Evolutionary conservation across 1,140 invertebrate species (phyloP).

Genomic region (Laodelphax striatellus): DNA sequence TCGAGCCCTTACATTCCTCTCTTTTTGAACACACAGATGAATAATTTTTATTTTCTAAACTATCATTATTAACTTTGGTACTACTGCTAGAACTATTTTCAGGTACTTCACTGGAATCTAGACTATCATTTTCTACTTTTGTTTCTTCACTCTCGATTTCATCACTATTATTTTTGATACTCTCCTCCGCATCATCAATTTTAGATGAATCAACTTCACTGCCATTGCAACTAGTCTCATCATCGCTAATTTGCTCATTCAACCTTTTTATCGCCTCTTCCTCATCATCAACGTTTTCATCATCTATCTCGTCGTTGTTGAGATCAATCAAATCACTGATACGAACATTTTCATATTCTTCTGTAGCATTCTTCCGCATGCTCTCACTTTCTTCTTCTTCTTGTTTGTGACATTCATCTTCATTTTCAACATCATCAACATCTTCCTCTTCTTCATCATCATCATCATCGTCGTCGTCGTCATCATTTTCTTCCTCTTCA

Average conservation of each 20-base stretch:
- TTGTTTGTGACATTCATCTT: not conserved
- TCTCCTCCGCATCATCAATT: not conserved
- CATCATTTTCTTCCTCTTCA: conserved; percentile 1
- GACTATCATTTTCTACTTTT: not conserved
- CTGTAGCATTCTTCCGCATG: too few species aligned
- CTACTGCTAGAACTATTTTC: too few species aligned
- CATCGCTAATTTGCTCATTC: too few species aligned
- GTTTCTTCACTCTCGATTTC: not conserved
- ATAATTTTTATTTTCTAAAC: too few species aligned
- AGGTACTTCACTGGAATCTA: not conserved
- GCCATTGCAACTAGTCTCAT: not conserved
- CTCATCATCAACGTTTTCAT: not conserved
- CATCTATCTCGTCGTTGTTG: not conserved
- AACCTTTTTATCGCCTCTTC: too few species aligned
- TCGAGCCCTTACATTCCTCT: too few species aligned
- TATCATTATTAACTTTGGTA: too few species aligned
- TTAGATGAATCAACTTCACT: not conserved
- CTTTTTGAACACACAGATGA: too few species aligned
- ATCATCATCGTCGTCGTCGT: not conserved
- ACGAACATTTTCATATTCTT: too few species aligned
- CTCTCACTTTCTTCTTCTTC: too few species aligned
- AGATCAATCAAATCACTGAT: too few species aligned
- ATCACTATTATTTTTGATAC: not conserved
- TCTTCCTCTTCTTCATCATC: conserved; percentile 6
- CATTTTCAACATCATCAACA: not conserved